Evolutionary conservation across 2,797 vertebrate species (phyloP), one percentile per base, ranked within the genome.

Genomic region (Pogonophryne albipinna): DNA sequence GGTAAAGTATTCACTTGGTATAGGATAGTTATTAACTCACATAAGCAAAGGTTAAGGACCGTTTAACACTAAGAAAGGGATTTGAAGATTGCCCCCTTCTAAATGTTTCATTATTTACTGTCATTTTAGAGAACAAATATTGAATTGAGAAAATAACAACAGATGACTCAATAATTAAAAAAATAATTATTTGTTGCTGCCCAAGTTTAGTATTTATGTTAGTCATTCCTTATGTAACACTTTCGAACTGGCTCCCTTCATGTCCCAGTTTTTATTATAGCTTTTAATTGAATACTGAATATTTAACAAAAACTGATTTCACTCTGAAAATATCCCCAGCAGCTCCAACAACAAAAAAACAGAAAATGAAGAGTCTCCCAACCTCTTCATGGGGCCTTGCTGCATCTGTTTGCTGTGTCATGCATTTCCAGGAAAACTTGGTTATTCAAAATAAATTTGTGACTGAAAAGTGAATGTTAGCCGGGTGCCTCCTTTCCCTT

Each of bases 401-500:
- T 56, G 31, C 50, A 51, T 65, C 58, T 45, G 0, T 10, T 44
- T 60, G 38, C 49, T 66, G 41, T 78, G 58, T 78, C 47, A 61
- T 38, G 45, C 27, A 49, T 59, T 76, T 59, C 15, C n/a, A 6
- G n/a, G 47, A 20, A 17, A 50, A 17, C 14, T 58, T 61, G 20
- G 4, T 64, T 42, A 53, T 10, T 11, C 15, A 15, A 20, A 34
- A n/a, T 8, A 59, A 71, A 23, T 23, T 51, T 55, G 66, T 62
- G 10, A 55, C 60, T 47, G 55, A 27, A 83, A 89, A 82, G 66
- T 82, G 72, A 74, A 53, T 17, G 55, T 53, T 1, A 19, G 16
- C 23, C 71, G 82, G 66, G 74, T 80, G 74, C n/a, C 68, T 77
- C 78, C 62, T 80, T 61, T 6, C 53, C 31, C 2, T 38, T 4